Evolutionary conservation across 2,113 vertebrate genomes (phyloP), one percentile per base, ranked within the genome.

Genomic region (Thamnophis sirtalis): DNA sequence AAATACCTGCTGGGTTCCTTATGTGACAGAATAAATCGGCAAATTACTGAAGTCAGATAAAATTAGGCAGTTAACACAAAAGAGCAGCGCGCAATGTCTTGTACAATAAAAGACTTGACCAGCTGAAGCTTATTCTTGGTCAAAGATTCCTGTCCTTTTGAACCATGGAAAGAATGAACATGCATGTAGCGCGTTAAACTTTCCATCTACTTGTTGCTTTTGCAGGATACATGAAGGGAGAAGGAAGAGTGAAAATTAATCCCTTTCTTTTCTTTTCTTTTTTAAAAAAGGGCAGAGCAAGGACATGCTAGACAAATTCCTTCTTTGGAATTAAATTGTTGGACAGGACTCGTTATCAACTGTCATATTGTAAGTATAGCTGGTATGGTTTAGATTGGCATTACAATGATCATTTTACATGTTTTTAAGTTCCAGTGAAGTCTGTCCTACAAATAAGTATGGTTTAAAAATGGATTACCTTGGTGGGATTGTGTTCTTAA

Each of bases 81-180:
- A 94, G 96, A 95, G 91, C 95, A 85, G 17, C 73, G 93, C 93
- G 93, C 93, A 94, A 95, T 68, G 91, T 93, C 95, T 93, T 93
- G 91, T 90, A 92, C 54, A 92, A 21, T 90, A 92, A 92, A 92
- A 80, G 86, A 84, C 55, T 38, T 0, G 38, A 26, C 94, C 94
- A 89, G 93, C 92, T 93, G 92, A 53, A 90, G 80, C 90, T 0
- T 2, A 92, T 91, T 90, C 94, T 51, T 92, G 56, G 56, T 54
- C 24, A 89, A 89, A 89, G 92, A 58, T 90, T 91, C 92, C 90
- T 93, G 91, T 89, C 91, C 28, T 1, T 89, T 15, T 54, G 89
- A 95, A 93, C 89, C 91, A 48, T 0, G 56, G 94, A 93, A 95
- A 93, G 95, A 96, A 96, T 94, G 92, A 55, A 11, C 88, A 26